Percentiles rank a stretch among this genome's conserved stretches.
phyloP scores from a whole-genome alignment of 2,888 invertebrate genomes.

The Eupithecia abbreviata region DNA sequence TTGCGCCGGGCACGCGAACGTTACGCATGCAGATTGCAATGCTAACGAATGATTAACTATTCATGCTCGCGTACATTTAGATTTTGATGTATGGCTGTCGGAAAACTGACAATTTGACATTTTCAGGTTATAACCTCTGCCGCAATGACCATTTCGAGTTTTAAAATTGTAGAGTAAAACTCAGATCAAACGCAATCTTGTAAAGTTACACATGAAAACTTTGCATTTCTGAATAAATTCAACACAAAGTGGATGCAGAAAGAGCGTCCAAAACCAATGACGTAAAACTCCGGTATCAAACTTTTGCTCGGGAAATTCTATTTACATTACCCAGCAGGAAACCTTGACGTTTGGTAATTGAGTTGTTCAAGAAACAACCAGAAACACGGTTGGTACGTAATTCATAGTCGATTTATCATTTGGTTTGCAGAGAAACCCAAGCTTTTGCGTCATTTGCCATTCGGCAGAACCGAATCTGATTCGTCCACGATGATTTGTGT shows the following conservation, averaged over 20 bases:
- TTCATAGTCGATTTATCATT: slow-evolving; percentile 45
- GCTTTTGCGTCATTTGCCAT: slow-evolving; percentile 58
- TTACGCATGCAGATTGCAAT: slow-evolving; percentile 82
- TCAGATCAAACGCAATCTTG: not conserved
- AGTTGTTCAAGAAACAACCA: slow-evolving; percentile 10
- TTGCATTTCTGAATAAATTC: not conserved
- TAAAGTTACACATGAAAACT: not conserved
- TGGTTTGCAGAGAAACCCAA: slow-evolving; percentile 37
- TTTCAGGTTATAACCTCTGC: slow-evolving; percentile 14
- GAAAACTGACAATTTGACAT: slow-evolving; percentile 30
- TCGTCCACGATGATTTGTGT: slow-evolving; percentile 57
- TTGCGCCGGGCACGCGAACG: slow-evolving; percentile 66
- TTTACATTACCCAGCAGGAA: slow-evolving; percentile 7
- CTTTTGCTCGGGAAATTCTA: slow-evolving; percentile 3
- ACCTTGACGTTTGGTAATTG: slow-evolving; percentile 8
- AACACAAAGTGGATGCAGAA: not conserved
- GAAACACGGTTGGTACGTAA: slow-evolving; percentile 11
- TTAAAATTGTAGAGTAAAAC: not conserved
- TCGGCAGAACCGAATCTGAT: slow-evolving; percentile 51
- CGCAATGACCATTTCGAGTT: not conserved
- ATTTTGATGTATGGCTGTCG: slow-evolving; percentile 49
- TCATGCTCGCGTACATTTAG: slow-evolving; percentile 63
- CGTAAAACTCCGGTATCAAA: not conserved
- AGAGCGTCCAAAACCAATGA: not conserved
- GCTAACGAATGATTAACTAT: slow-evolving; percentile 82